phyloP scores from a whole-genome alignment of 2,113 vertebrate genomes.

The Lepisosteus osseus region DNA sequence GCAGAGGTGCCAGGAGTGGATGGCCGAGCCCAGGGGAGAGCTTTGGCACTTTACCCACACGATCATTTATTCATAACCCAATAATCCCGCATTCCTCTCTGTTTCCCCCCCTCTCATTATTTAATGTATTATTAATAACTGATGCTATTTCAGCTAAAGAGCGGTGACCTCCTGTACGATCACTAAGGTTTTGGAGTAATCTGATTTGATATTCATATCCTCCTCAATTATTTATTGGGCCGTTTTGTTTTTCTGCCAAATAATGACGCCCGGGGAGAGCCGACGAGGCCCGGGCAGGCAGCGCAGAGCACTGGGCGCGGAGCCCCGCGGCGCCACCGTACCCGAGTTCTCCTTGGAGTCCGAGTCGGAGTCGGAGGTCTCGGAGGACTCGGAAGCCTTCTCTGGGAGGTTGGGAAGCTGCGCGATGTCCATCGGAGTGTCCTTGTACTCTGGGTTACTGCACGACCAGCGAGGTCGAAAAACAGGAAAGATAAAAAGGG shows the following conservation, averaged over 20 bases:
- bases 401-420: constrained; percentile 93
- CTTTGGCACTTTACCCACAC: constrained; percentile 33
- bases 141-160: too few species aligned
- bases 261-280: too few species aligned
- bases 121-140: neutral
- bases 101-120: constrained; percentile 3
- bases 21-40: constrained; percentile 27
- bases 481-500: constrained; percentile 14
- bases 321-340: constrained; percentile 39
- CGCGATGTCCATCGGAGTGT: constrained; percentile 92
- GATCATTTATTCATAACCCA: constrained; percentile 21
- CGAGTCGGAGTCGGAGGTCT: constrained; percentile 94
- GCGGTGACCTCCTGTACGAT: too few species aligned
- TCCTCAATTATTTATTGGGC: constrained; percentile 21
- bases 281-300: too few species aligned
- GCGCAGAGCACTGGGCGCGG: too few species aligned
- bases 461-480: constrained; percentile 32
- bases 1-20: constrained; percentile 21
- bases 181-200: too few species aligned
- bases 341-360: constrained; percentile 98
- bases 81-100: constrained; percentile 11
- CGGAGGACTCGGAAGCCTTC: constrained; percentile 92
- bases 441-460: constrained; percentile 94
- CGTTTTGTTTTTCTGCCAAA: constrained; percentile 8
- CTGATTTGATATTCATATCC: neutral